Conservation (phyloP, 2,888 invertebrate genomes). For the Glyphotaelius pellucidus region DNA sequence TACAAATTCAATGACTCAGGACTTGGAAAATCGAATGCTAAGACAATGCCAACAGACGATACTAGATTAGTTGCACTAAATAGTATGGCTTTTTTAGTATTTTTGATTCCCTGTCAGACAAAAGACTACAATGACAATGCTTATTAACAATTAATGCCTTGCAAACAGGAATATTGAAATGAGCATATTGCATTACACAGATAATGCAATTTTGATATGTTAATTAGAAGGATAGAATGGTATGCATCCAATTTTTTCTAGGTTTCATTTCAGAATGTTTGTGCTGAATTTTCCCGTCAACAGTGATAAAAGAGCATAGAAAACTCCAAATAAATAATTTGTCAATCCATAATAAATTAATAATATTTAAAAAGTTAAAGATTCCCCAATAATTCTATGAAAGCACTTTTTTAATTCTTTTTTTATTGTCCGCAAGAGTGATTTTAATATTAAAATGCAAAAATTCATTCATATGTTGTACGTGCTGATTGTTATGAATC, state of each 20-base stretch:
- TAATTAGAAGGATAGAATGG: background rate
- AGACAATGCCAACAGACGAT: background rate
- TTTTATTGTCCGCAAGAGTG: background rate
- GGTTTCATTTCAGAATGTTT: background rate
- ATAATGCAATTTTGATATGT: background rate
- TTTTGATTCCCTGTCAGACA: constrained; percentile 4
- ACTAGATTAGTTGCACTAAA: constrained; percentile 35
- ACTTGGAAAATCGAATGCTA: background rate
- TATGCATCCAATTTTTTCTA: background rate
- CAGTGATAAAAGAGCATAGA: background rate
- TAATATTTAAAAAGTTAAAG: background rate
- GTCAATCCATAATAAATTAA: background rate
- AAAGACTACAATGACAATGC: constrained; percentile 27
- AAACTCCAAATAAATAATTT: background rate
- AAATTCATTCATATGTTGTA: background rate
- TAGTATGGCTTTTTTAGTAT: constrained; percentile 35
- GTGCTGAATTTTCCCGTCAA: background rate
- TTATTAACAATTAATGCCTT: constrained; percentile 45
- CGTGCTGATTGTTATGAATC: background rate
- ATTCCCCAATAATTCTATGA: background rate
- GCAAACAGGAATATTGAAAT: constrained; percentile 8
- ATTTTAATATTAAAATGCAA: background rate
- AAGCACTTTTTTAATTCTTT: background rate
- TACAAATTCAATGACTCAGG: background rate
- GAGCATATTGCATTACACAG: constrained; percentile 2